These are phyloP conservation scores for Drosophila neotestacea DNA, from an alignment of 2,888 invertebrate species.

Conservation along the genomic window DNA sequence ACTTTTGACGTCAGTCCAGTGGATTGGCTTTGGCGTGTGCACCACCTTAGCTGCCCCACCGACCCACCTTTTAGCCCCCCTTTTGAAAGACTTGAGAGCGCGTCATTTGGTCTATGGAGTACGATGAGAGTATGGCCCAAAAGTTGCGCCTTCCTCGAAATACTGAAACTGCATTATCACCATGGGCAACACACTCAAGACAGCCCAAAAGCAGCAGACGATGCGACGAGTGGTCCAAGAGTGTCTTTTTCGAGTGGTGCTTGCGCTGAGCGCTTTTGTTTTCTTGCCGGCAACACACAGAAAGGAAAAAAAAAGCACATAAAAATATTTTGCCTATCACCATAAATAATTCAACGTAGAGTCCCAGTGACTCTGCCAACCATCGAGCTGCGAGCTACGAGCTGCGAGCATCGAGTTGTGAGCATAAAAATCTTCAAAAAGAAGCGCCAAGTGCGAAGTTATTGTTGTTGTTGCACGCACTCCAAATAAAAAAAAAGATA, in stretches of 20 bases:
- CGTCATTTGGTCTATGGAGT: slow-evolving; percentile 55
- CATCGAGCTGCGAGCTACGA: slow-evolving; percentile 1
- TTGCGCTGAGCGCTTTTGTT: slow-evolving; percentile 70
- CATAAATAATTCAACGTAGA: slow-evolving; percentile 79
- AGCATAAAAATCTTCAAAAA: slow-evolving; percentile 79
- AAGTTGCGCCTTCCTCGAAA: slow-evolving; percentile 45
- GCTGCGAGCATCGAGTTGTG: slow-evolving; percentile 14
- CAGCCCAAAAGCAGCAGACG: slow-evolving; percentile 17
- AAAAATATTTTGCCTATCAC: slow-evolving; percentile 81
- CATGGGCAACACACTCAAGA: slow-evolving; percentile 63
- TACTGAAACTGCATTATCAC: slow-evolving; percentile 75
- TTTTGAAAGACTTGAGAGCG: slow-evolving; percentile 31
- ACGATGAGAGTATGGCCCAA: slow-evolving; percentile 29
- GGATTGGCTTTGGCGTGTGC: slow-evolving; percentile 46
- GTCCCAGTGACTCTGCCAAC: slow-evolving; percentile 37
- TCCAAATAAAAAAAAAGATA: slow-evolving; percentile 66
- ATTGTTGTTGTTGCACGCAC: slow-evolving; percentile 64
- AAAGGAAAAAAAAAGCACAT: slow-evolving; percentile 50
- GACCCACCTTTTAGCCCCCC: slow-evolving; percentile 18
- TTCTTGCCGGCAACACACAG: slow-evolving; percentile 67
- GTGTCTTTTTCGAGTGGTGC: slow-evolving; percentile 72
- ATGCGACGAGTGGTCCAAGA: slow-evolving; percentile 67
- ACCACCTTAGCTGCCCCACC: slow-evolving; percentile 15
- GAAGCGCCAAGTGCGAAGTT: slow-evolving; percentile 78
- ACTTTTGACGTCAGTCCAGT: slow-evolving; percentile 52